These are phyloP conservation scores for Trichosurus vulpecula DNA, from an alignment of 2,797 vertebrate species.

Conservation along the genomic window DNA sequence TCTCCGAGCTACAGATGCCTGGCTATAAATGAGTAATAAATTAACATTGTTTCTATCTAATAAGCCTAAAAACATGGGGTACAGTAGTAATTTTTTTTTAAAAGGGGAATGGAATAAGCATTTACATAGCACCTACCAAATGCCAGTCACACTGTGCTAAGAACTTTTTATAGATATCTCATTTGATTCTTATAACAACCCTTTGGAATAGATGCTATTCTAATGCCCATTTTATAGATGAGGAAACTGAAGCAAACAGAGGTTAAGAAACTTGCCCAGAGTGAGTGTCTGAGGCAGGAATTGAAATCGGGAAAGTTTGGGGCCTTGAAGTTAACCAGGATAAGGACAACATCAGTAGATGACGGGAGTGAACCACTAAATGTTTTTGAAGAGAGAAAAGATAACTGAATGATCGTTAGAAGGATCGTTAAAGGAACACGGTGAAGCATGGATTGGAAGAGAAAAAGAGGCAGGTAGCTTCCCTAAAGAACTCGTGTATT, in stretches of 20 bases:
- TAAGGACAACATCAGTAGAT: too few species aligned
- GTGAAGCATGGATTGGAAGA: background rate
- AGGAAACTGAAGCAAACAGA: too few species aligned
- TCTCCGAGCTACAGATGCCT: background rate
- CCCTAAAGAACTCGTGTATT: background rate
- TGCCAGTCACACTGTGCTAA: background rate
- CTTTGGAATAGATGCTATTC: background rate
- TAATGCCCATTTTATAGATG: too few species aligned
- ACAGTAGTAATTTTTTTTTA: background rate
- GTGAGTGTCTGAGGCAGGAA: too few species aligned
- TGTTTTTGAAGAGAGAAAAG: too few species aligned
- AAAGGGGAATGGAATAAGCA: background rate
- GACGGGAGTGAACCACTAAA: too few species aligned
- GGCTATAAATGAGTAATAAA: background rate
- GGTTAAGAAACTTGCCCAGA: too few species aligned
- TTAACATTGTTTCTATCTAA: background rate
- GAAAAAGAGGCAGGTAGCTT: background rate
- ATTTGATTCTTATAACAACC: background rate
- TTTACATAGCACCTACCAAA: background rate
- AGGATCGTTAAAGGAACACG: too few species aligned
- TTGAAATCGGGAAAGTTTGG: too few species aligned
- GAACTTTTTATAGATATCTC: background rate
- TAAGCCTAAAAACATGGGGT: background rate
- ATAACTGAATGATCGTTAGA: too few species aligned
- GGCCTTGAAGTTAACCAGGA: too few species aligned